Conservation (phyloP, 2,888 invertebrate genomes). For the Amiota minor region DNA sequence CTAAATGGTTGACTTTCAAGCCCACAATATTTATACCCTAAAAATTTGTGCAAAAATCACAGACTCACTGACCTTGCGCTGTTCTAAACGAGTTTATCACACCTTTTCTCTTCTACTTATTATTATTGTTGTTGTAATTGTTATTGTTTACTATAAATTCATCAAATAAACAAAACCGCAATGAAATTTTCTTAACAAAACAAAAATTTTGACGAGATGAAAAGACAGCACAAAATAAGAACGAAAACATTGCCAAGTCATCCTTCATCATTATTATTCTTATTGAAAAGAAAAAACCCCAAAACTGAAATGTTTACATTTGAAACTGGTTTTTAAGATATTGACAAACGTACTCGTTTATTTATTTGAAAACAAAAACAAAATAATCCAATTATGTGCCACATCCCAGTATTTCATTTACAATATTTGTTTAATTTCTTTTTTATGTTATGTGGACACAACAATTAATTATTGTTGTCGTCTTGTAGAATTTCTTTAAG, state of each 20-base stretch:
- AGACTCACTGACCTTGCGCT: constrained; percentile 13
- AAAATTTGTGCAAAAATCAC: neutral
- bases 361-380: neutral
- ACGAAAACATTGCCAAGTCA: neutral
- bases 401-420: neutral
- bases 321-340: neutral
- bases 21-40: constrained; percentile 21
- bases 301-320: neutral
- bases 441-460: too few species aligned
- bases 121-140: neutral
- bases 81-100: constrained; percentile 29
- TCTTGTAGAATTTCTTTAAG: too few species aligned
- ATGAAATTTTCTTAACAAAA: neutral
- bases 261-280: neutral
- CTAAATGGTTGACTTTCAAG: neutral
- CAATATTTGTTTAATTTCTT: neutral
- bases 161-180: constrained; percentile 6
- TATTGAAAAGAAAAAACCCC: neutral
- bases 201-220: neutral
- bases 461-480: too few species aligned
- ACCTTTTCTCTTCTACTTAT: constrained; percentile 5
- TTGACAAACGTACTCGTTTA: too few species aligned
- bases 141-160: constrained; percentile 7
- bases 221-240: neutral
- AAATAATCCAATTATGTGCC: neutral